Conservation (phyloP, 1,140 invertebrate species). For the Armadillidium nasatum region DNA sequence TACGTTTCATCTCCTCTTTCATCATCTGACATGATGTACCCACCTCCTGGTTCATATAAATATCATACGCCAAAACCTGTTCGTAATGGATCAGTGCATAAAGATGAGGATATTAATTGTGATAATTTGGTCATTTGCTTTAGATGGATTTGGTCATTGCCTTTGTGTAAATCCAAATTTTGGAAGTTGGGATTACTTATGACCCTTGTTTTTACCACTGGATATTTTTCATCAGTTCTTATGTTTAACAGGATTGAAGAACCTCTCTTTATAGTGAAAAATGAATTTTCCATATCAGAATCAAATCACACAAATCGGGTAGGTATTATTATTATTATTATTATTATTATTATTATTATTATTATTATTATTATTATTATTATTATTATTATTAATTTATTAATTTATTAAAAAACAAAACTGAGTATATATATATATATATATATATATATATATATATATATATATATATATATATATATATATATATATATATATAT, state of each 20-base stretch:
- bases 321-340: too few relatives aligned
- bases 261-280: not conserved
- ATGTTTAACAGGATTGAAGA: not conserved
- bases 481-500: too few relatives aligned
- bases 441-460: too few relatives aligned
- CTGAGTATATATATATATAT: too few relatives aligned
- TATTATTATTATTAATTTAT: too few relatives aligned
- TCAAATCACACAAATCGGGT: too few relatives aligned
- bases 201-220: not conserved
- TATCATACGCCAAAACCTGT: not conserved
- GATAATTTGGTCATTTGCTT: not conserved
- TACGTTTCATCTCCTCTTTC: too few relatives aligned
- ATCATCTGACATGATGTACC: slow-evolving; percentile 7
- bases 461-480: too few relatives aligned
- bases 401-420: too few relatives aligned
- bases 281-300: not conserved
- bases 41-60: not conserved
- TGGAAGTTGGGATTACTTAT: not conserved
- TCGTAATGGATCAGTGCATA: not conserved
- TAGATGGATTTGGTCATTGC: not conserved
- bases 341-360: too few relatives aligned
- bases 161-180: not conserved
- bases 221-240: not conserved
- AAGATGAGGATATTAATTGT: not conserved
- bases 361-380: too few relatives aligned